A percentile compares a stretch with the other conserved stretches of the same genome.
Evolutionary conservation across 2,113 vertebrate species (phyloP).

Genomic region (Himantopus leucocephalus): DNA sequence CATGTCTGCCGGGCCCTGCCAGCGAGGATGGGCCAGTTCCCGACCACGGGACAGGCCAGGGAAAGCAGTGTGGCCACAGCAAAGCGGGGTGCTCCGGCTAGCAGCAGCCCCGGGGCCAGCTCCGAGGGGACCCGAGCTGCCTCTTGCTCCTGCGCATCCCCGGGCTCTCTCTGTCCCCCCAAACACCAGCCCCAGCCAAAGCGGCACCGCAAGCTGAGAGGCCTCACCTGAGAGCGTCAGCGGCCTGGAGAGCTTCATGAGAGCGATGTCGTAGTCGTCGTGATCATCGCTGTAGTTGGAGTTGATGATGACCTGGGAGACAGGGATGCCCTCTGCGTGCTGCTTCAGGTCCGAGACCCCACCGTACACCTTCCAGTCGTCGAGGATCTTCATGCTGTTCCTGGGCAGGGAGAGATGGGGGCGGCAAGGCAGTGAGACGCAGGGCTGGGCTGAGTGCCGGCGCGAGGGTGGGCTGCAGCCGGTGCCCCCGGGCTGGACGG

Average conservation of each 20-base stretch:
- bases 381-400: constrained; percentile 50
- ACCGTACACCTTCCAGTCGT: constrained; percentile 79
- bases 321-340: constrained; percentile 39
- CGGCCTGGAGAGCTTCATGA: constrained; percentile 80
- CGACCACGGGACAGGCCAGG: accelerated
- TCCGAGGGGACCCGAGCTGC: accelerated
- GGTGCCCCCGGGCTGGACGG: too few species aligned
- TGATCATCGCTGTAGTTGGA: constrained; percentile 76
- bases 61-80: not conserved
- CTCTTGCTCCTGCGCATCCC: not conserved
- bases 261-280: constrained; percentile 84
- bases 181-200: not conserved
- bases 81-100: not conserved
- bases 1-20: accelerated
- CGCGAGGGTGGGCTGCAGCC: not conserved
- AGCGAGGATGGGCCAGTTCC: not conserved
- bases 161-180: not conserved
- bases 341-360: constrained; percentile 76
- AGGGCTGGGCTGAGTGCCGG: too few species aligned
- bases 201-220: accelerated
- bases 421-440: not conserved
- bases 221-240: constrained; percentile 76
- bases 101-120: not conserved
- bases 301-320: constrained; percentile 82
- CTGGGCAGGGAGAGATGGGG: not conserved